Evolutionary conservation across 1,140 invertebrate genomes (phyloP), one percentile per base, ranked within the genome.

Genomic region (Nilaparvata lugens): DNA sequence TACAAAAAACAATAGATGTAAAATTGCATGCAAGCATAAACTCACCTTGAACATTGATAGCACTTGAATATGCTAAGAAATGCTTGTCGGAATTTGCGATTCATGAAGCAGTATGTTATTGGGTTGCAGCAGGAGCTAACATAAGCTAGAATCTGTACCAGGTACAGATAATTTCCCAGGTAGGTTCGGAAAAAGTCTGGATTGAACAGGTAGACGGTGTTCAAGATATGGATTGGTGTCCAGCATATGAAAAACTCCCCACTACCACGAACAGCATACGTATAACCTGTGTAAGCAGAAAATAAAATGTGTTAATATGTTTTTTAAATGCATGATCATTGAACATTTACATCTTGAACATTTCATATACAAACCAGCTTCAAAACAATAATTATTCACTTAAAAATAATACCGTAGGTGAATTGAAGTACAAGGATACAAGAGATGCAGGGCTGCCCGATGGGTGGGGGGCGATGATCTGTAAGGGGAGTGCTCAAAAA

Each of bases 61-160:
- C 45, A 86, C 61, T 83, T 80, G 69, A 92, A 88, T 0, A 87
- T 80, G 31, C 79, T 74, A 18, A 88, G 77, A 69, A 93, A 93
- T 0, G 87, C 86, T 56, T 87, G 83, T 23, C 92, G 76, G 70
- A 95, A 96, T 68, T 89, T 90, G 59, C 81, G 79, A 72, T 94
- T 94, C 90, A 95, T 92, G 78, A 95, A 95, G 74, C 91, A 94
- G 70, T 95, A 95, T 0, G 92, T 95, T 67, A 95, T 92, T 0
- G 93, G 93, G 72, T 96, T 95, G 71, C 89, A 91, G 70, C 91
- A 95, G 0, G 86, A 89, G 1, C 89, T 91, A 35, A 88, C 79
- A 69, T 94, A 96, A 1, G 91, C 88, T 53, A 96, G 71, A 2
- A 95, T 76, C 54, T 93, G 91, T 1, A 95, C 80, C 1, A 88